Conservation (phyloP, 2,888 invertebrate species). For the Lycaena phlaeas region DNA sequence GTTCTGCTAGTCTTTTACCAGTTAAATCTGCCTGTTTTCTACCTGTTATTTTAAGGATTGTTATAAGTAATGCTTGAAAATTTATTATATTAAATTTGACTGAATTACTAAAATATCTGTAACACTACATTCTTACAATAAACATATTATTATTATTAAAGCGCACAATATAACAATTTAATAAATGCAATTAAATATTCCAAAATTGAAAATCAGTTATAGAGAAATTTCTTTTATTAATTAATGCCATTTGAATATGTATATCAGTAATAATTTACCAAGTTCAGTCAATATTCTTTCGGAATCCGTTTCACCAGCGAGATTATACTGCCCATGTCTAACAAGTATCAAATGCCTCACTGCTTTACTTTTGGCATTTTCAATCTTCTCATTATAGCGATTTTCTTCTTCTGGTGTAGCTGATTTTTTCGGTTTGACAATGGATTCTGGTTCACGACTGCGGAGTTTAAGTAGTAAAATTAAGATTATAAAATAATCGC, state of each 20-base stretch:
- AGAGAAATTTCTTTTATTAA: too few species aligned
- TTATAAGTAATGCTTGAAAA: too few species aligned
- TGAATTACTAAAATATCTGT: too few species aligned
- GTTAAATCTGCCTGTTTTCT: conserved; percentile 88
- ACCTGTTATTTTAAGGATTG: conserved; percentile 71
- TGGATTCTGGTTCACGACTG: conserved; percentile 81
- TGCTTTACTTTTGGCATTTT: conserved; percentile 75
- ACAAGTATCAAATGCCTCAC: conserved; percentile 90
- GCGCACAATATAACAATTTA: too few species aligned
- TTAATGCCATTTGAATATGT: too few species aligned
- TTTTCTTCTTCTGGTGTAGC: conserved; percentile 74
- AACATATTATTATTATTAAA: too few species aligned
- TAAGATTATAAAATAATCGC: too few species aligned
- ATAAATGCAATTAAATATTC: too few species aligned
- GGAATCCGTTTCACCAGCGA: conserved; percentile 79
- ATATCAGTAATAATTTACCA: conserved; percentile 77
- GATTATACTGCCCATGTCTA: conserved; percentile 95
- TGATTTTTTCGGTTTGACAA: conserved; percentile 75
- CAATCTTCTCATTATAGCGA: conserved; percentile 76
- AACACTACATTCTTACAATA: too few species aligned
- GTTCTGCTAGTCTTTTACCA: conserved; percentile 83
- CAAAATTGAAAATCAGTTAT: too few species aligned
- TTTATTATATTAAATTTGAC: too few species aligned
- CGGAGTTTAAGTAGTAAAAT: conserved; percentile 20
- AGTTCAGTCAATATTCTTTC: conserved; percentile 85